Evolutionary conservation across 2,888 invertebrate genomes (phyloP), one percentile per base, ranked within the genome.

Genomic region (Sericinus montela): DNA sequence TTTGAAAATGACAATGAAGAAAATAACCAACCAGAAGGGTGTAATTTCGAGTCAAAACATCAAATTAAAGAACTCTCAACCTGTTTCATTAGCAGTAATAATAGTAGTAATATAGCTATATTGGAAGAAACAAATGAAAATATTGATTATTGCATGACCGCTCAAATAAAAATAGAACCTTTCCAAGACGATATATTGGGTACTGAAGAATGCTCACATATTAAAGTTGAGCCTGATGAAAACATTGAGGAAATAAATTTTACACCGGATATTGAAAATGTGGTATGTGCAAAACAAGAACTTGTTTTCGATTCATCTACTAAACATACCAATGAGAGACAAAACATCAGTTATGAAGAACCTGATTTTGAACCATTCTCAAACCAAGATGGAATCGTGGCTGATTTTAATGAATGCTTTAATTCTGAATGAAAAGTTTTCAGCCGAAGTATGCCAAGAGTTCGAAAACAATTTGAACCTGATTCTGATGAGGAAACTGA

Each of bases 401-500:
- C 57, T 28, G 54, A 56, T 34, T 47, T 67, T 35, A 54, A 53
- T 48, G 62, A 60, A 38, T 49, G 56, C 28, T 42, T 6, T 45
- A 41, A 35, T 29, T 45, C 48, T 46, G 52, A 59, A 48, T 66
- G 65, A 23, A 73, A 74, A 51, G 58, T 78, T 30, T 85, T 71
- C 52, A 80, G 71, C 53, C 85, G 86, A 67, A 81, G 84, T 59
- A 67, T 62, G 19, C 58, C 62, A 45, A 69, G 84, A 63, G 57
- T 84, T 48, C 77, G 79, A 25, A 70, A 76, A 62, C 83, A 85
- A 55, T 72, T 78, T 66, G 84, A 83, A 63, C 87, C 87, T 37
- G 88, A 88, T 58, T 69, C 72, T 46, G 77, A 76, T 53, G 63
- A 71, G 51, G 85, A 82, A 54, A 73, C 75, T 58, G 83, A 89